Conservation (phyloP, 2,113 vertebrate genomes). For the Echinops telfairi region DNA sequence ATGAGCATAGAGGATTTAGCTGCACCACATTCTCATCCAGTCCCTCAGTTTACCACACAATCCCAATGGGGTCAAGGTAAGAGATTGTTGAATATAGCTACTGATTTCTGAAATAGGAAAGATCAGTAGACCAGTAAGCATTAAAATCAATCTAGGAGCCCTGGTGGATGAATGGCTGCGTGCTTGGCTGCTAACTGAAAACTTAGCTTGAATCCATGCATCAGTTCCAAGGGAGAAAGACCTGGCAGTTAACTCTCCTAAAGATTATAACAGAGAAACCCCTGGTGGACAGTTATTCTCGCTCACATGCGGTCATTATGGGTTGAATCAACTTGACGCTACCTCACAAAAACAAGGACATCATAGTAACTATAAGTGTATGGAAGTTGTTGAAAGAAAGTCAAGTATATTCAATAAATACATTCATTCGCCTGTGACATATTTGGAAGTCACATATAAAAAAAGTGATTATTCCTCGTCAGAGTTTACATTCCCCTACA, state of each 20-base stretch:
- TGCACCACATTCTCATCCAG: too few relatives aligned
- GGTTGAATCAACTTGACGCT: background rate
- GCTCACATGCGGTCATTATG: background rate
- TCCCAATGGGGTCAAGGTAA: background rate
- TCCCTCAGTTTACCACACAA: too few relatives aligned
- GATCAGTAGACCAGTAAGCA: constrained; percentile 8
- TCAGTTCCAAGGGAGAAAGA: background rate
- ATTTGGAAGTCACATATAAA: constrained; percentile 28
- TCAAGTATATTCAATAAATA: background rate
- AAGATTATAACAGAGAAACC: background rate
- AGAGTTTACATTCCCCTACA: constrained; percentile 35
- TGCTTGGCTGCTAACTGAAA: background rate
- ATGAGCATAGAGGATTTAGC: too few relatives aligned
- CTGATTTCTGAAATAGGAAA: background rate
- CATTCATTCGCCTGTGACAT: background rate
- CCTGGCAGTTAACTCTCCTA: background rate
- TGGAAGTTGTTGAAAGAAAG: background rate
- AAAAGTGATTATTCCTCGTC: constrained; percentile 42
- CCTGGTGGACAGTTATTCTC: background rate
- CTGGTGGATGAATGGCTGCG: background rate
- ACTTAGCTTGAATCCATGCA: background rate
- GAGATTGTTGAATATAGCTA: background rate
- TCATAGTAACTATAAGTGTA: constrained; percentile 23
- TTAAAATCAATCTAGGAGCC: constrained; percentile 11
- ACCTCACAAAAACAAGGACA: background rate